phyloP scores from a whole-genome alignment of 2,797 vertebrate genomes.

The Brachyrhaphis roseni region DNA sequence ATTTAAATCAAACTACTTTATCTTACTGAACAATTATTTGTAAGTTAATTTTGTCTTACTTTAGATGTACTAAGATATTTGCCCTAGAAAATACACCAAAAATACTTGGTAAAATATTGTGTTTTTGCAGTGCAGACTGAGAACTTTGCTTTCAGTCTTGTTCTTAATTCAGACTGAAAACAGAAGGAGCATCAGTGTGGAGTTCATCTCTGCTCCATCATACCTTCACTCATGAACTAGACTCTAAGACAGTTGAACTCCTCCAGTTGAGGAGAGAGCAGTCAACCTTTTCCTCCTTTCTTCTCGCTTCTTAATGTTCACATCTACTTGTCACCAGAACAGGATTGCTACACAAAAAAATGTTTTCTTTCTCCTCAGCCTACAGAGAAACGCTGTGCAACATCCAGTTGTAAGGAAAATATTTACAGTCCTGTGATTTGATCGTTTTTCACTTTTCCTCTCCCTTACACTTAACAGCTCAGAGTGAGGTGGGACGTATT shows the following conservation, averaged over 20 bases:
- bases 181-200: no score
- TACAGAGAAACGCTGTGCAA: constrained; percentile 17
- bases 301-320: not conserved
- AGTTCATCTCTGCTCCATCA: no score
- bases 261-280: not conserved
- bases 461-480: constrained; percentile 45
- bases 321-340: constrained; percentile 31
- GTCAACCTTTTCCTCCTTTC: not conserved
- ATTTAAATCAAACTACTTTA: no score
- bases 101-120: no score
- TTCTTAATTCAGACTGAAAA: no score
- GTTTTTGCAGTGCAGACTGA: no score
- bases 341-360: constrained; percentile 20
- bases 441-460: constrained; percentile 58
- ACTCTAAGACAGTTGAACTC: not conserved
- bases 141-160: no score
- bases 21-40: no score
- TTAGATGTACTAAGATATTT: no score
- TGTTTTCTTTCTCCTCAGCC: constrained; percentile 14
- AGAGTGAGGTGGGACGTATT: constrained; percentile 39
- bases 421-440: constrained; percentile 55
- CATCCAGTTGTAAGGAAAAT: constrained; percentile 13
- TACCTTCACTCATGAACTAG: not conserved
- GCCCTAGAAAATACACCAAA: no score
- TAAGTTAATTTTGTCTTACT: no score